Percentiles rank a stretch among this genome's conserved stretches.
phyloP scores from a whole-genome alignment of 2,888 invertebrate species.

The Chironomus tentans region DNA sequence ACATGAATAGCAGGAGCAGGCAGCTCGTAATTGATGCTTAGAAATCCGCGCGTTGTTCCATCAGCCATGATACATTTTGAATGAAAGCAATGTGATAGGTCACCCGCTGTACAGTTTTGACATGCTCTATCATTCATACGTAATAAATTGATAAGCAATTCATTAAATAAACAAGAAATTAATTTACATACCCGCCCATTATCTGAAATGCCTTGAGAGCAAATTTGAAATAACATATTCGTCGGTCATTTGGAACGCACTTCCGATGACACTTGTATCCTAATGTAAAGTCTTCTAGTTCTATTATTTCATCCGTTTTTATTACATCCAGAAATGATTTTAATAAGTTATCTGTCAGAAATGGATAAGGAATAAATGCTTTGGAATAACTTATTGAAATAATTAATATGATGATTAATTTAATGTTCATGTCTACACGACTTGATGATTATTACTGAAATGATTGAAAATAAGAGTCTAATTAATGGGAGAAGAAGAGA shows the following conservation, averaged over 20 bases:
- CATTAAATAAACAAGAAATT: background rate
- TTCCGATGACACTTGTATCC: conserved; percentile 35
- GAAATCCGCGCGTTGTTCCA: conserved; percentile 42
- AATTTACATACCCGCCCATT: conserved; percentile 34
- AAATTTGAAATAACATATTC: conserved; percentile 42
- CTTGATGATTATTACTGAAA: no score
- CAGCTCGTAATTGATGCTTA: conserved; percentile 43
- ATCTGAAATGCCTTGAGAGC: conserved; percentile 42
- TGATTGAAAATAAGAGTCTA: no score
- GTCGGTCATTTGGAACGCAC: conserved; percentile 31
- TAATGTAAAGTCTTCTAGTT: background rate
- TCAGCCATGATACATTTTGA: conserved; percentile 46
- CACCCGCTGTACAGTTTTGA: conserved; percentile 40
- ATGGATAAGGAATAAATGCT: conserved; percentile 8
- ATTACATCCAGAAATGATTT: background rate
- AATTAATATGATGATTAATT: background rate
- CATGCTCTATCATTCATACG: conserved; percentile 39
- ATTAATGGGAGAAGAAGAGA: no score
- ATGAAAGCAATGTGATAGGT: conserved; percentile 39
- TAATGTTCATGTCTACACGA: background rate
- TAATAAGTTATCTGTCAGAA: background rate
- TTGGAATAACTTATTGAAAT: background rate
- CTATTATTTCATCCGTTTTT: background rate
- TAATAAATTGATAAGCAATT: background rate
- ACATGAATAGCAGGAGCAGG: conserved; percentile 55